Base-by-base conservation (phyloP, 2,797 vertebrate species). In the Argyrosomus regius region DNA sequence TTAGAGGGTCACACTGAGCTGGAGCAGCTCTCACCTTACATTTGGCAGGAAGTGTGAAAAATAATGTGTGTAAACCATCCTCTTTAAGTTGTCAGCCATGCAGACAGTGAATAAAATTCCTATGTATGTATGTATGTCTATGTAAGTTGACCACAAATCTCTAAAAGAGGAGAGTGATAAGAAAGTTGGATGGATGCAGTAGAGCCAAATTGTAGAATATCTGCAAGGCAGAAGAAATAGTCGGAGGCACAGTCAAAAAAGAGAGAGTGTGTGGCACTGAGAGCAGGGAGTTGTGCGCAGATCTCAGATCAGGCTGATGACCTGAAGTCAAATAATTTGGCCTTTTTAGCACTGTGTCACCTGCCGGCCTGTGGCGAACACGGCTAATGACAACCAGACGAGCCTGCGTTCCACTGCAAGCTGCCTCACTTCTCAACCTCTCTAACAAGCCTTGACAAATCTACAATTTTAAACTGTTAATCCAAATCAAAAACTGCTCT, bases 301-400 rank as follows among this genome's bases (percentile, higher is more conserved):
- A 62, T 76, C 60, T 56, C 45, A 16, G 69, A n/a, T 81, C 65
- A 74, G 46, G 12, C 39, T 18, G n/a, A 39, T 69, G 53, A 72
- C 56, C 26, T 41, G 41, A 14, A 22, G 18, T 26, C 2, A 5
- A 45, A 59, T 54, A 9, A 54, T 68, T 49, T 63, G 22, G 24
- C 61, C 1, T 16, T 20, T 61, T 16, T 59, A 6, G 54, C 53
- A 0, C 58, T n/a, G 67, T n/a, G 2, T 63, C 26, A 24, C 52
- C 26, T 6, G 22, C 6, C 28, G 17, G 41, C 65, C 45, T 39
- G 2, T 67, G 56, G 73, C 0, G 0, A 68, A 35, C 45, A 17
- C 0, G 1, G 12, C 68, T 79, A 63, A 71, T 48, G 43, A 80
- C 26, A 65, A n/a, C 41, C 61, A 31, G 46, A n/a, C 12, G 1